A percentile compares a stretch with the other conserved stretches of the same genome.
Conservation (phyloP, 2,797 vertebrate species). For the Hybognathus amarus region DNA sequence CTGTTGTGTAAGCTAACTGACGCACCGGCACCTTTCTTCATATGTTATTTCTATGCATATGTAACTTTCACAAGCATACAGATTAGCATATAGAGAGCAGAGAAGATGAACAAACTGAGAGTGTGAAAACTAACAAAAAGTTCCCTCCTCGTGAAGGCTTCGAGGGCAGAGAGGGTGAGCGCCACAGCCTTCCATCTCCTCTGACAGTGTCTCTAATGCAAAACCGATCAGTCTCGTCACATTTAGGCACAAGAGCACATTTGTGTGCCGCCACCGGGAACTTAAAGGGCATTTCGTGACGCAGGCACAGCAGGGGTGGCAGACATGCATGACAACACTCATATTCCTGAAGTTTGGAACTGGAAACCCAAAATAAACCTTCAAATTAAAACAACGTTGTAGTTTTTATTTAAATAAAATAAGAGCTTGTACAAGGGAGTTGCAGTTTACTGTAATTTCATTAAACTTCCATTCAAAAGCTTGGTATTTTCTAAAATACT, state of each 20-base stretch:
- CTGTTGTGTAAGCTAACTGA: background rate
- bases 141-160: conserved; percentile 6
- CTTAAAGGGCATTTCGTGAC: background rate
- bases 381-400: background rate
- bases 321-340: background rate
- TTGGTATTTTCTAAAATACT: background rate
- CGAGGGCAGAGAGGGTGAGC: conserved; percentile 23
- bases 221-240: conserved; percentile 27
- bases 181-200: conserved; percentile 30
- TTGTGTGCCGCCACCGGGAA: background rate
- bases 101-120: conserved; percentile 25
- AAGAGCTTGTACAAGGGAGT: background rate
- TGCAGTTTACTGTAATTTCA: background rate
- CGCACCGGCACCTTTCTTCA: conserved; percentile 36
- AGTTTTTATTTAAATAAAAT: conserved; percentile 3
- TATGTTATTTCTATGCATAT: conserved; percentile 44
- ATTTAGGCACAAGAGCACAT: conserved; percentile 10
- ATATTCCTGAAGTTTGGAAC: background rate
- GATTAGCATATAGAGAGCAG: conserved; percentile 53
- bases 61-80: conserved; percentile 36
- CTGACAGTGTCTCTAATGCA: conserved; percentile 4
- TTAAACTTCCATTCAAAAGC: background rate
- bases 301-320: conserved; percentile 12
- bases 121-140: conserved; percentile 13
- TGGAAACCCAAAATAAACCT: conserved; percentile 13